Conservation (phyloP, 2,797 vertebrate genomes). For the Miichthys miiuy region DNA sequence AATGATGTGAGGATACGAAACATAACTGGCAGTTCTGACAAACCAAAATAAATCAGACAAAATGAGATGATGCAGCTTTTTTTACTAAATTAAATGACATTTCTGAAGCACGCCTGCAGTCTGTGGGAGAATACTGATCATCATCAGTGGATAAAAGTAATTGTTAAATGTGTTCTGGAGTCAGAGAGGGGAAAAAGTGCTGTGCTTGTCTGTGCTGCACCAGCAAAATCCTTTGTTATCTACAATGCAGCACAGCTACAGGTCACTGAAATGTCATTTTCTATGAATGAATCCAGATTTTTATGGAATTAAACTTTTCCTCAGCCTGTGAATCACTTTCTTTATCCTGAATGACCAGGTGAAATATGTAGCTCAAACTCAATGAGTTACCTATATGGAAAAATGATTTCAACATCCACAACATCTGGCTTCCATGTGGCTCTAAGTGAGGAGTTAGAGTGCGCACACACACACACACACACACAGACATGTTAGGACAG, state of each 20-base stretch:
- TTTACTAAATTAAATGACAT: neutral
- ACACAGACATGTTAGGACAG: conserved; percentile 81
- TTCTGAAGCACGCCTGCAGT: neutral
- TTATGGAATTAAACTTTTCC: neutral
- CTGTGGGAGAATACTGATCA: neutral
- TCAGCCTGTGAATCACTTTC: neutral
- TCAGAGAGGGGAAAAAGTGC: neutral
- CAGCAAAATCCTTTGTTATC: neutral
- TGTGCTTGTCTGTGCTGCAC: neutral
- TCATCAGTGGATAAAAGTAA: neutral
- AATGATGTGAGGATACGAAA: neutral
- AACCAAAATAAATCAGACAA: neutral
- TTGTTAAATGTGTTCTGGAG: neutral
- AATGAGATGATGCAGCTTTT: neutral
- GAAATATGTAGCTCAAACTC: conserved; percentile 2
- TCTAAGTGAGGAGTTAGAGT: conserved; percentile 33
- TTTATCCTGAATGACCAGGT: neutral
- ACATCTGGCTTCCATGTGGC: conserved; percentile 76
- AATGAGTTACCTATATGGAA: conserved; percentile 41
- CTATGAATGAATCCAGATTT: neutral
- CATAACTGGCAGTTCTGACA: neutral
- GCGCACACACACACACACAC: conserved; percentile 38
- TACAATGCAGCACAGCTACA: neutral
- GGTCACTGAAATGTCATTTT: neutral
- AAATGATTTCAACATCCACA: conserved; percentile 49